Base-by-base conservation (phyloP, 2,113 vertebrate genomes). In the Dissostichus mawsoni region DNA sequence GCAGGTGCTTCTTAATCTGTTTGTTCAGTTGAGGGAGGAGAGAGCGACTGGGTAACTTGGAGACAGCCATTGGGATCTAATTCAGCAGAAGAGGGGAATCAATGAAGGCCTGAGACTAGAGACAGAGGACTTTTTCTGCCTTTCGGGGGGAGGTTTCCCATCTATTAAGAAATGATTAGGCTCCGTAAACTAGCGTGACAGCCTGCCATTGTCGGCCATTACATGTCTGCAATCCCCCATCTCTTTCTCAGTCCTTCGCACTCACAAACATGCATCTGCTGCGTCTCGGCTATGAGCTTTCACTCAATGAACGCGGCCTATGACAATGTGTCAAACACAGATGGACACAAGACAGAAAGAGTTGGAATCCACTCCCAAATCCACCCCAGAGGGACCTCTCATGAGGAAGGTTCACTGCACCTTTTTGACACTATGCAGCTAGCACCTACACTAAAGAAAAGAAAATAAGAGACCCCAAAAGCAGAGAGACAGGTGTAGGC, bases 111-210 rank as follows among this genome's bases (percentile, higher is more conserved):
- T 74, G 81, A 73, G 83, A 90, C 68, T 17, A 25, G 73, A 85
- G 81, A 90, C 81, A 81, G 82, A 89, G 76, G 72, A 83, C 88
- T 56, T 89, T 88, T 89, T 89, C 80, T 81, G 71, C 79, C 70
- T 92, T 90, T 81, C 51, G 45, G 86, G 83, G 86, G 88, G 86
- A 87, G 90, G 91, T 85, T 88, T 62, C 89, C 86, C 85, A 71
- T 93, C 94, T 94, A 94, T 95, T 95, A 95, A 96, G 95, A 93
- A 95, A 95, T 95, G 93, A 95, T 95, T 95, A 95, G 93, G 93
- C 92, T 78, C 89, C 90, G 85, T 88, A 94, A 94, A 92, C 92
- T 93, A 93, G 82, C 95, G 92, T 95, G 94, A 95, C 94, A 94
- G 95, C 89, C 93, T 64, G 72, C 92, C 74, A 89, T 95, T 95